Percentiles rank a stretch among this genome's conserved stretches.
These are phyloP conservation scores for Dasyprocta punctata DNA, from an alignment of 2,113 vertebrate genomes.

Conservation along the genomic window DNA sequence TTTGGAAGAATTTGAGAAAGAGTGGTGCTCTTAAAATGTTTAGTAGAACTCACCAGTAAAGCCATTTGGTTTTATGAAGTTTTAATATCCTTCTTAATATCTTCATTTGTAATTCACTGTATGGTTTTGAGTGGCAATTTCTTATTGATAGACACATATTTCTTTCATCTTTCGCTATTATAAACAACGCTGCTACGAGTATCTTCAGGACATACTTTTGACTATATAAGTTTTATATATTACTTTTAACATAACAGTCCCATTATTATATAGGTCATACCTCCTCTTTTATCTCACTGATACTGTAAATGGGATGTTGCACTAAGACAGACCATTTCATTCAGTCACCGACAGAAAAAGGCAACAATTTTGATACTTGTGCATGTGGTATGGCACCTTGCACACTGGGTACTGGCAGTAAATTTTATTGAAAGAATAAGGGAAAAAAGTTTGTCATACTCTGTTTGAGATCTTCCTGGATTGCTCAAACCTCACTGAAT, in stretches of 20 bases:
- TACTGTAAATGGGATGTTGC: neutral
- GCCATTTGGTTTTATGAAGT: neutral
- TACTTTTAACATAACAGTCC: neutral
- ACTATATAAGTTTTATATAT: neutral
- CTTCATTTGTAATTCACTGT: slow-evolving; percentile 26
- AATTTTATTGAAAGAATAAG: neutral
- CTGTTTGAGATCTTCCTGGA: slow-evolving; percentile 17
- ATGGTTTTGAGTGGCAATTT: neutral
- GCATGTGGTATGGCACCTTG: neutral
- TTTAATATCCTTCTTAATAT: neutral
- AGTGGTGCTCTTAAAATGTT: slow-evolving; percentile 32
- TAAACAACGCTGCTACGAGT: too few relatives aligned
- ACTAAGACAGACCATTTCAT: neutral
- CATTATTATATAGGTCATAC: neutral
- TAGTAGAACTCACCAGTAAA: neutral
- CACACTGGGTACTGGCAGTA: neutral
- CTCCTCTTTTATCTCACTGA: neutral
- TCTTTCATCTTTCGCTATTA: slow-evolving; percentile 5
- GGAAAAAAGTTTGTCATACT: neutral
- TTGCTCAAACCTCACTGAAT: neutral
- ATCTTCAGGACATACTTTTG: neutral
- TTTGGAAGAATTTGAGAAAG: neutral
- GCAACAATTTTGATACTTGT: neutral
- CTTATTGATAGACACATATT: neutral
- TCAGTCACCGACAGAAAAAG: neutral